Evolutionary conservation across 1,140 invertebrate species (phyloP).

Genomic region (Fopius arisanus): DNA sequence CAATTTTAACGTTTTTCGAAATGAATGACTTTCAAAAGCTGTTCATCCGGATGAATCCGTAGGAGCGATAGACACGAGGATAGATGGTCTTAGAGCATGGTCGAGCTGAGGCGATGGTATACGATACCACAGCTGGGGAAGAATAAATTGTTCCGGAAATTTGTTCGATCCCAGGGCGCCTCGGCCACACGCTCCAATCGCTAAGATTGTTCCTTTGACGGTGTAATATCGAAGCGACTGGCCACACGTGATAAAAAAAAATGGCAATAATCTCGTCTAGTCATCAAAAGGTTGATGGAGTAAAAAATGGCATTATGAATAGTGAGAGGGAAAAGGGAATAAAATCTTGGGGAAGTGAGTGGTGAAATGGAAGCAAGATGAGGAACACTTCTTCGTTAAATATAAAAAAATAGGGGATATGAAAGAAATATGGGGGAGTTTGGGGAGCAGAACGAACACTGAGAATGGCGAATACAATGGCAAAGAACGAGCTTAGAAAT

Average conservation of each 20-base stretch:
- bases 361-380: neutral
- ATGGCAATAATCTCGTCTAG: neutral
- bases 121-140: neutral
- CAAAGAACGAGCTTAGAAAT: slow-evolving; percentile 39
- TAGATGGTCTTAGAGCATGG: neutral
- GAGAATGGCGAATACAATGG: slow-evolving; percentile 33
- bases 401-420: neutral
- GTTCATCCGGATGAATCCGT: neutral
- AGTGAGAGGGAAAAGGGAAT: neutral
- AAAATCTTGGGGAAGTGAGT: neutral
- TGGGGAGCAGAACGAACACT: neutral
- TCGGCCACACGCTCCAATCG: neutral
- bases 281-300: neutral
- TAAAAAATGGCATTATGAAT: neutral
- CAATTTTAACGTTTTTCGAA: neutral
- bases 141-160: slow-evolving; percentile 16
- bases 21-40: neutral
- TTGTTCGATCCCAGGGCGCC: neutral
- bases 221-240: neutral
- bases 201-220: neutral
- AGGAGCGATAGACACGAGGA: neutral
- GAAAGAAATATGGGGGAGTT: neutral
- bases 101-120: neutral
- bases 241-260: neutral
- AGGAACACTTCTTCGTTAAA: slow-evolving; percentile 10